A percentile compares a stretch with the other conserved stretches of the same genome.
These are phyloP conservation scores for Pterois miles DNA, from an alignment of 2,797 vertebrate species.

Conservation along the genomic window DNA sequence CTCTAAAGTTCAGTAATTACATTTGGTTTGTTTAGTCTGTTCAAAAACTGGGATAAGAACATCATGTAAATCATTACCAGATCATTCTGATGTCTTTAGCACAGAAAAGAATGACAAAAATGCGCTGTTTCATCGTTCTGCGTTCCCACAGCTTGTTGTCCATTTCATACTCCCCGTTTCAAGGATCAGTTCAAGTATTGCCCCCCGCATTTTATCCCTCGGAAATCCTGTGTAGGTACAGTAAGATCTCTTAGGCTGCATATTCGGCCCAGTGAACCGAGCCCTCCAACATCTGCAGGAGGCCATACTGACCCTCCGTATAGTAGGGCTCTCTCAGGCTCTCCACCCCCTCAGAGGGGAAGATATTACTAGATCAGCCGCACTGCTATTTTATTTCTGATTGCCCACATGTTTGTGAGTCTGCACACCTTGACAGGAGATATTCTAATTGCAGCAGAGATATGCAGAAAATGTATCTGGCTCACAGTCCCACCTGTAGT, in stretches of 20 bases:
- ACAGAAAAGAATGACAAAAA: not conserved
- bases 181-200: slow-evolving; percentile 49
- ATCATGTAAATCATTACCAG: not conserved
- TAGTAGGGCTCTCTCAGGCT: slow-evolving; percentile 9
- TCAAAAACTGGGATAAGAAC: not conserved
- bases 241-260: slow-evolving; percentile 21
- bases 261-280: slow-evolving; percentile 11
- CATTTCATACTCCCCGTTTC: slow-evolving; percentile 31
- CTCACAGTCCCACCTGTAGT: slow-evolving; percentile 70
- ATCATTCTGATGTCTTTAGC: not conserved
- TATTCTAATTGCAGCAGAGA: slow-evolving; percentile 72
- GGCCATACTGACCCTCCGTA: slow-evolving; percentile 15
- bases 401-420: slow-evolving; percentile 53
- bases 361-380: not conserved
- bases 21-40: not conserved
- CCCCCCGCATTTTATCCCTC: slow-evolving; percentile 38
- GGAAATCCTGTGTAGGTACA: slow-evolving; percentile 41
- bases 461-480: slow-evolving; percentile 74
- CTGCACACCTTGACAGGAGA: slow-evolving; percentile 62
- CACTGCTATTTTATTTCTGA: slow-evolving; percentile 43
- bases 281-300: slow-evolving; percentile 40
- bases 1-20: not conserved
- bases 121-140: not conserved
- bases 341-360: slow-evolving; percentile 16
- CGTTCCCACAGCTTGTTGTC: slow-evolving; percentile 22